phyloP scores from a whole-genome alignment of 2,797 vertebrate species.

The Fratercula arctica region DNA sequence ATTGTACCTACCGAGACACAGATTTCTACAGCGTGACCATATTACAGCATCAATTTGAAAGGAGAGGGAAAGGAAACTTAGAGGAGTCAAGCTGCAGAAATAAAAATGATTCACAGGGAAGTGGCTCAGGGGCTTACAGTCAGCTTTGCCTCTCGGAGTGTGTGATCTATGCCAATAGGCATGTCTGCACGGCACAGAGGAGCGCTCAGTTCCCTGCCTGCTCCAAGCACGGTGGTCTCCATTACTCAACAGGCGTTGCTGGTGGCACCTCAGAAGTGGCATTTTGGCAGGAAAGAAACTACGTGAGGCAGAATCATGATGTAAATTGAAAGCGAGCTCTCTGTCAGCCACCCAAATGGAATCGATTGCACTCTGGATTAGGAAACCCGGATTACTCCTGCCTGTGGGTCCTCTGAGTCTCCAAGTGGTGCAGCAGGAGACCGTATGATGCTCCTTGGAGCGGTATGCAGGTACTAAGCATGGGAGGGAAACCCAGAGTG shows the following conservation, averaged over 20 bases:
- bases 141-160: neutral
- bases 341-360: slow-evolving; percentile 16
- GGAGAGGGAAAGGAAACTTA: neutral
- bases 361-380: neutral
- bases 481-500: neutral
- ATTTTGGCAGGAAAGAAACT: slow-evolving; percentile 15
- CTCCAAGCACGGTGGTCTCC: neutral
- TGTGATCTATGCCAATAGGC: neutral
- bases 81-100: neutral
- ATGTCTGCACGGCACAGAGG: neutral
- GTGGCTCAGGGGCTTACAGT: neutral
- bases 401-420: neutral
- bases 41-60: neutral
- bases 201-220: neutral
- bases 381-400: neutral
- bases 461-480: fast-evolving
- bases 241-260: neutral
- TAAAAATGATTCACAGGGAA: slow-evolving; percentile 3
- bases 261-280: slow-evolving; percentile 17
- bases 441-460: neutral
- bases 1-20: neutral
- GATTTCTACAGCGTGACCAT: neutral
- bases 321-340: neutral
- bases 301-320: neutral
- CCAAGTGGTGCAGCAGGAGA: fast-evolving